Conservation (phyloP, 2,113 vertebrate species). For the Microtus richardsoni region DNA sequence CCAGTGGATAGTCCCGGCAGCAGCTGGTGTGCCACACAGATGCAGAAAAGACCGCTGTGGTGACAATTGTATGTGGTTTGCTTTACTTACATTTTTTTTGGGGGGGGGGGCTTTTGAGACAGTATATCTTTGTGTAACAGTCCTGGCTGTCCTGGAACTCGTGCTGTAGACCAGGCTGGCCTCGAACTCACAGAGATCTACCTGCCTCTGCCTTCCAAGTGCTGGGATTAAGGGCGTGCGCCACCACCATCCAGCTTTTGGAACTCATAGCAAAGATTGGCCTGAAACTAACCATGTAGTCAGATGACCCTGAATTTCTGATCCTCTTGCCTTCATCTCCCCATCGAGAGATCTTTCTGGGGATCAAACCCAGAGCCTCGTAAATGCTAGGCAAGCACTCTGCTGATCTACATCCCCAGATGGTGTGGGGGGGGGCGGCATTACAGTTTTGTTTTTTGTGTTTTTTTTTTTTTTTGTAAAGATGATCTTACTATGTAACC, state of each 20-base stretch:
- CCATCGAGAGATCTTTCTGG: not conserved
- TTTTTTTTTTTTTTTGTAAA: not conserved
- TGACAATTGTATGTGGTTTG: not conserved
- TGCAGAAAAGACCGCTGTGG: accelerated
- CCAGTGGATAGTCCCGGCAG: accelerated
- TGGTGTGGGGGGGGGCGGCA: too few species aligned
- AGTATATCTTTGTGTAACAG: not conserved
- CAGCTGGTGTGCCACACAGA: accelerated
- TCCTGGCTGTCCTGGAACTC: too few species aligned
- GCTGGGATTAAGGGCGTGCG: too few species aligned
- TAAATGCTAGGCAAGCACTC: not conserved
- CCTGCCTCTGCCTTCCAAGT: too few species aligned
- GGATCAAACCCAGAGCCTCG: not conserved
- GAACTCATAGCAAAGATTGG: not conserved
- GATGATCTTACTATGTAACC: not conserved
- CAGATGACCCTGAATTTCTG: not conserved
- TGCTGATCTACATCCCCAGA: too few species aligned
- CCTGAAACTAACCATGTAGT: not conserved
- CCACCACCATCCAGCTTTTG: too few species aligned
- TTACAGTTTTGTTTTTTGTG: too few species aligned
- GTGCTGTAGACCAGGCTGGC: too few species aligned
- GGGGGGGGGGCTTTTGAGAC: not conserved
- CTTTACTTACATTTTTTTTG: not conserved
- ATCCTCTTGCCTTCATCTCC: not conserved
- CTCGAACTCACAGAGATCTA: too few species aligned